phyloP scores from a whole-genome alignment of 2,113 vertebrate genomes.

The Gymnogyps californianus region DNA sequence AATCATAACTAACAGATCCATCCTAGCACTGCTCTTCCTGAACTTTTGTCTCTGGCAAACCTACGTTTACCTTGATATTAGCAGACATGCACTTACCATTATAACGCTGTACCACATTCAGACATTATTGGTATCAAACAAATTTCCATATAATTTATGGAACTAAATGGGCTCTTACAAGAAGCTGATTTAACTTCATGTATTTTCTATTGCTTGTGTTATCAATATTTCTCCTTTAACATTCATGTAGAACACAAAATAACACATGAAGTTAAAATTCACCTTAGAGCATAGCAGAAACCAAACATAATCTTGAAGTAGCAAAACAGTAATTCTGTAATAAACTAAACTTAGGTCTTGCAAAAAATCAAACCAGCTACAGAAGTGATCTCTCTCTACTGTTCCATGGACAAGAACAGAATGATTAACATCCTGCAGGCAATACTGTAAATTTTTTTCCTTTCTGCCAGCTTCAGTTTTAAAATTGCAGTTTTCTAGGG shows the following conservation, averaged over 20 bases:
- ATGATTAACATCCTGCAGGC: not conserved
- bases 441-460: not conserved
- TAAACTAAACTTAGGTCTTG: not conserved
- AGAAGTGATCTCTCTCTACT: not conserved
- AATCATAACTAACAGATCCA: not conserved
- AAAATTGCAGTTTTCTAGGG: not conserved
- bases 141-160: not conserved
- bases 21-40: not conserved
- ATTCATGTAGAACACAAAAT: not conserved
- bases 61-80: not conserved
- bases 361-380: not conserved
- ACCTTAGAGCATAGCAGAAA: not conserved
- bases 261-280: not conserved
- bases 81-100: not conserved
- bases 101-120: not conserved
- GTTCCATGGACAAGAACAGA: not conserved
- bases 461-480: not conserved
- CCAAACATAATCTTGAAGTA: not conserved
- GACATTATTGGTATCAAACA: not conserved
- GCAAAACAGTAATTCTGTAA: not conserved
- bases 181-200: not conserved
- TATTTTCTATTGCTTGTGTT: not conserved
- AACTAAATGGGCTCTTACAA: not conserved
- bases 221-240: not conserved
- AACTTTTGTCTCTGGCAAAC: not conserved